phyloP scores from a whole-genome alignment of 2,113 vertebrate species.

The Cyanoderma ruficeps region DNA sequence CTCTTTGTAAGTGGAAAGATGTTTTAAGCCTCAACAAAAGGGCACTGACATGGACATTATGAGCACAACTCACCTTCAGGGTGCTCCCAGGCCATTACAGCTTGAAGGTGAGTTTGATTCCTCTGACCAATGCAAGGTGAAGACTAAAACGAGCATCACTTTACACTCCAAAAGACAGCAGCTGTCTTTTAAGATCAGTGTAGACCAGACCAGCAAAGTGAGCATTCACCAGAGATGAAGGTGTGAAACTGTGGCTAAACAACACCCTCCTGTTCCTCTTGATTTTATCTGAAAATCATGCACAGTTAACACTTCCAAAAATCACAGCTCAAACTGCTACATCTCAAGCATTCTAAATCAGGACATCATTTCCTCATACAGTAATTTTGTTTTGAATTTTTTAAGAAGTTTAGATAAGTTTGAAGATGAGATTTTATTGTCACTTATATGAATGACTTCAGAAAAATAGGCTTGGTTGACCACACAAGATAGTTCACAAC shows the following conservation, averaged over 20 bases:
- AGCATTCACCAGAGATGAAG: conserved; percentile 32
- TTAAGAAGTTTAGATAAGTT: not conserved
- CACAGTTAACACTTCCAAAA: conserved; percentile 49
- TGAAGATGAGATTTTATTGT: not conserved
- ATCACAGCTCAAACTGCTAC: conserved; percentile 41
- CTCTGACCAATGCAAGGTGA: not conserved
- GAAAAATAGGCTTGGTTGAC: not conserved
- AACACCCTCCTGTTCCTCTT: conserved; percentile 34
- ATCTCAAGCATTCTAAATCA: conserved; percentile 37
- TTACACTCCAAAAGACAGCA: not conserved
- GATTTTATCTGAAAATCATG: conserved; percentile 42
- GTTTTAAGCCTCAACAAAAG: not conserved
- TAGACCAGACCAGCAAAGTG: conserved; percentile 29
- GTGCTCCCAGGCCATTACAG: not conserved
- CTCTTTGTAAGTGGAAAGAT: not conserved
- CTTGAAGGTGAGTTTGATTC: not conserved
- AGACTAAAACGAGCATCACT: not conserved
- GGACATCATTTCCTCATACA: not conserved
- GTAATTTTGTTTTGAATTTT: not conserved
- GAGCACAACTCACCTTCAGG: not conserved
- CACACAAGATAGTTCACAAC: not conserved
- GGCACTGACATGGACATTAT: accelerated
- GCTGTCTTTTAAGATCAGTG: conserved; percentile 20
- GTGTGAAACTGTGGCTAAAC: conserved; percentile 52
- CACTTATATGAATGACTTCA: not conserved